These are phyloP conservation scores for Nymphicus hollandicus DNA, from an alignment of 2,113 vertebrate genomes.

Conservation along the genomic window DNA sequence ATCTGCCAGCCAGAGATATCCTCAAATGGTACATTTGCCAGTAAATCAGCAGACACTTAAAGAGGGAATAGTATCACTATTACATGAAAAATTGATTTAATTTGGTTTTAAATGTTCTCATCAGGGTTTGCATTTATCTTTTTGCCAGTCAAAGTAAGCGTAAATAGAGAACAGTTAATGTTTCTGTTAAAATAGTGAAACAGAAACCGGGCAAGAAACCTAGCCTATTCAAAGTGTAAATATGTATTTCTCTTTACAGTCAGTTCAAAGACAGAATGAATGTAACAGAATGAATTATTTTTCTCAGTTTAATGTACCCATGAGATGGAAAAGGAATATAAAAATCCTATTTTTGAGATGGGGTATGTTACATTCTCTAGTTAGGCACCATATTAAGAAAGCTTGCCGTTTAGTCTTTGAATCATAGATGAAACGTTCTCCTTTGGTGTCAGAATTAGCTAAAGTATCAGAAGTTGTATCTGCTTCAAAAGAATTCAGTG, in stretches of 20 bases:
- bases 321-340: neutral
- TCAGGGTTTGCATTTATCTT: neutral
- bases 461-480: neutral
- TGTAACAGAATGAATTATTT: neutral
- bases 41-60: neutral
- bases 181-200: neutral
- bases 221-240: neutral
- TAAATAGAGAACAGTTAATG: neutral
- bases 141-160: neutral
- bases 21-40: neutral
- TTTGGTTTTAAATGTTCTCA: neutral
- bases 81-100: neutral
- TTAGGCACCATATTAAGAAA: neutral
- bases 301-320: neutral
- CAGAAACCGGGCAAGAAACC: neutral
- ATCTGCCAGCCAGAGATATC: neutral
- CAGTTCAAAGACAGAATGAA: neutral
- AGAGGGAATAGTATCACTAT: neutral
- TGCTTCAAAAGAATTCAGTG: slow-evolving; percentile 14
- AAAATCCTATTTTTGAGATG: slow-evolving; percentile 3
- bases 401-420: slow-evolving; percentile 2
- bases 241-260: neutral
- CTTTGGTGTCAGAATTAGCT: slow-evolving; percentile 37
- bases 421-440: neutral
- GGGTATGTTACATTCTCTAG: neutral